These are phyloP conservation scores for Drosophila nigricruria DNA, from an alignment of 2,888 invertebrate genomes.

Conservation along the genomic window DNA sequence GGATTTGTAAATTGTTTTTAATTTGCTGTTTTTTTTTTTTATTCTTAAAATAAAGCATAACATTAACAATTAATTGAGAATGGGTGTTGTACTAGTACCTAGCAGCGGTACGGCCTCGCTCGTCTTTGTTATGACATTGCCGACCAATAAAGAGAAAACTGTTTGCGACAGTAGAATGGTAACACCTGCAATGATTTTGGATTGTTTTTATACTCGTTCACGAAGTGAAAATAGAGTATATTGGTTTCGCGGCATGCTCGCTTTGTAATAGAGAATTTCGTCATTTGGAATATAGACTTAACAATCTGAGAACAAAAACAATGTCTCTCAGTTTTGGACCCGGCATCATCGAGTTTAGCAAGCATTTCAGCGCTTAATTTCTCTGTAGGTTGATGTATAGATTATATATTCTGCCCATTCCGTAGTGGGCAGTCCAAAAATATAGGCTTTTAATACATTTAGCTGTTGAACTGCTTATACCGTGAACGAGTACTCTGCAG, in stretches of 20 bases:
- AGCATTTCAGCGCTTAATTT: too few relatives aligned
- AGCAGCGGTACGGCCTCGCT: constrained; percentile 99
- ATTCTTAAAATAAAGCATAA: constrained; percentile 55
- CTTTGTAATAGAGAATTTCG: background rate
- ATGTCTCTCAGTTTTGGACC: too few relatives aligned
- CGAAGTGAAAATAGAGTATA: background rate
- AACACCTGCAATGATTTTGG: constrained; percentile 93
- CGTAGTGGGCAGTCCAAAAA: too few relatives aligned
- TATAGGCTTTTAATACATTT: background rate
- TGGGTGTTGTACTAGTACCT: constrained; percentile 88
- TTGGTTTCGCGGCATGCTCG: background rate
- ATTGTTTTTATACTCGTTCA: constrained; percentile 75
- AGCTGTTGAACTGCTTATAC: background rate
- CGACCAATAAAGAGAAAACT: constrained; percentile 99
- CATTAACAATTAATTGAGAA: constrained; percentile 35
- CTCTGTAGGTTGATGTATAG: too few relatives aligned
- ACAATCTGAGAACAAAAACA: too few relatives aligned
- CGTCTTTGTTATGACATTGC: constrained; percentile 99
- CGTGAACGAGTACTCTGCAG: background rate
- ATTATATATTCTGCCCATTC: too few relatives aligned
- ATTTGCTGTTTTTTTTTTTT: constrained; percentile 26
- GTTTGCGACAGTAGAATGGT: constrained; percentile 99
- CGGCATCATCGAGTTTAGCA: too few relatives aligned
- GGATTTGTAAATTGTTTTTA: constrained; percentile 42
- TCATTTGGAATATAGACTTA: background rate